Percentiles rank a stretch among this genome's conserved stretches.
These are phyloP conservation scores for Spisula subtruncata DNA, from an alignment of 2,888 invertebrate genomes.

Conservation along the genomic window DNA sequence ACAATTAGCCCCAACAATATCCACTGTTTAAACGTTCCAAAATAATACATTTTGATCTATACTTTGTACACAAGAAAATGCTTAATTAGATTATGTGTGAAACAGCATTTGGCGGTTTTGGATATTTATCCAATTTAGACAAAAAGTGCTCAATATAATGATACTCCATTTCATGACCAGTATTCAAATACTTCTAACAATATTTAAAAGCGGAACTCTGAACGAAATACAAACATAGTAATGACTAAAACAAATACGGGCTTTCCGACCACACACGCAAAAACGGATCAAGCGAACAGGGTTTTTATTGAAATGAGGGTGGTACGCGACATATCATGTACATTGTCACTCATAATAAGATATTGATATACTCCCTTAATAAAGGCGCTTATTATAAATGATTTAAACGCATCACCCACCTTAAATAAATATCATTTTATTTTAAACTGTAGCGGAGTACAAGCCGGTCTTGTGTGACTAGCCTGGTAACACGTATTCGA, in stretches of 20 bases:
- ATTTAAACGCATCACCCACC: background rate
- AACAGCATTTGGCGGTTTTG: slow-evolving; percentile 53
- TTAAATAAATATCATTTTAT: background rate
- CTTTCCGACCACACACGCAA: slow-evolving; percentile 49
- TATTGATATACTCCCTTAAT: background rate
- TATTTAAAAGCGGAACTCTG: slow-evolving; percentile 41
- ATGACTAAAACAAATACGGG: slow-evolving; percentile 61
- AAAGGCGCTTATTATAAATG: background rate
- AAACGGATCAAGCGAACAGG: background rate
- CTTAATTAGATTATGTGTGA: slow-evolving; percentile 66
- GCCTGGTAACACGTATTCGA: too few relatives aligned
- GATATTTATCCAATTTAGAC: background rate
- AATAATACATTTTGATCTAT: background rate
- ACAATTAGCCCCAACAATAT: background rate
- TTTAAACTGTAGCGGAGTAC: background rate
- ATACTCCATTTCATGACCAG: background rate
- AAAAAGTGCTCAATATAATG: background rate
- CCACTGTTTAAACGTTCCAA: slow-evolving; percentile 26
- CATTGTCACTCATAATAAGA: background rate
- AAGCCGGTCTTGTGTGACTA: too few relatives aligned
- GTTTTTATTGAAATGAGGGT: slow-evolving; percentile 12
- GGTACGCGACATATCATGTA: background rate
- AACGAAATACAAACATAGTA: slow-evolving; percentile 61
- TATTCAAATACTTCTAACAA: slow-evolving; percentile 20
- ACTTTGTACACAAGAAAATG: background rate